Base-by-base conservation (phyloP, 2,888 invertebrate genomes). In the Cyclophora punctaria region DNA sequence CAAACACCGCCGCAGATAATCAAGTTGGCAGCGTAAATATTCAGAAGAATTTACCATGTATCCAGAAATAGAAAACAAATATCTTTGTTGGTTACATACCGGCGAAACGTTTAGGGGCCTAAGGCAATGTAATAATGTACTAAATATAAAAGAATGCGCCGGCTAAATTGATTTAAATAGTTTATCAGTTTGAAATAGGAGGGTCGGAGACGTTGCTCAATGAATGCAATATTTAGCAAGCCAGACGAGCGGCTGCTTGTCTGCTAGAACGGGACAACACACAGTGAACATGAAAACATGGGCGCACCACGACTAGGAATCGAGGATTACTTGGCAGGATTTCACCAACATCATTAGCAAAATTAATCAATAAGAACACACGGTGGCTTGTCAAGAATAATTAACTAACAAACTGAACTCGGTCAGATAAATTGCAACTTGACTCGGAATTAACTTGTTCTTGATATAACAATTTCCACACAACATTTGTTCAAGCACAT, bases 1-100 rank as follows among this genome's bases (percentile, higher is more conserved):
- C 75, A 81, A 78, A 79, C 71, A 75, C 63, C 58, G 65, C 65
- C 62, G 56, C 63, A 71, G 75, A 75, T 74, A 76, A 76, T 63
- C 70, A 64, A 68, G 63, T 76, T 74, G 72, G 71, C 75, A 76
- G 72, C 66, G 67, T 64, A 59, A 64, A 68, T 64, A 66, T 60
- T 60, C 60, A 52, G 58, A 63, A 61, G 51, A 62, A 71, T 69
- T 69, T 57, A 59, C 66, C 62, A 55, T 52, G 56, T 62, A 59
- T 62, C 59, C 57, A 64, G 56, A 65, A 71, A 67, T 69, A 71
- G 57, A 60, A 60, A 54, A 62, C 56, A 59, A 61, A 64, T 56
- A 60, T 58, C 60, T 56, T 37, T 4, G 37, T 4, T 5, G 5
- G 37, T 37, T 4, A 37, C 5, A 37, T 37, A 37, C 5, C 56